phyloP scores from a whole-genome alignment of 2,797 vertebrate species.

The Enoplosus armatus region DNA sequence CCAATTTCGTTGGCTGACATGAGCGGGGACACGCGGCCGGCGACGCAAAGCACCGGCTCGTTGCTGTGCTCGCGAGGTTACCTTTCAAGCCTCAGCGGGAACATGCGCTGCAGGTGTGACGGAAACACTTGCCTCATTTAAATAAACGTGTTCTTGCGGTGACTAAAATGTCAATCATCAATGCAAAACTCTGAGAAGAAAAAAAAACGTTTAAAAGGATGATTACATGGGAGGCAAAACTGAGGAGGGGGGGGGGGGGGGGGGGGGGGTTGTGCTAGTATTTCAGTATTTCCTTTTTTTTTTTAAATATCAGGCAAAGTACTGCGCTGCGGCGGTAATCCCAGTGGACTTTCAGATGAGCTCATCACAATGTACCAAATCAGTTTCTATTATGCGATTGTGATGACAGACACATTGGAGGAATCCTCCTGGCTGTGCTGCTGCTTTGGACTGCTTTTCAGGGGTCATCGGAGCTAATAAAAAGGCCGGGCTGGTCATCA shows the following conservation, averaged over 20 bases:
- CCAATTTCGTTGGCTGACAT: background rate
- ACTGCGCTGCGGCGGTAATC: background rate
- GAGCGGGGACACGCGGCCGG: no score
- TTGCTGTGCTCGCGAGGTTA: background rate
- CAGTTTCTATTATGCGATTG: slow-evolving; percentile 24
- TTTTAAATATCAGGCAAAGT: background rate
- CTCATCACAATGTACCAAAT: slow-evolving; percentile 26
- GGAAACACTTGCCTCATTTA: background rate
- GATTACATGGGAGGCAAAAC: background rate
- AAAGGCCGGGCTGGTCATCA: slow-evolving; percentile 28
- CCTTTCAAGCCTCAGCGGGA: background rate
- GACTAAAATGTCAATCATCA: background rate
- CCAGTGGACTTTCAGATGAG: slow-evolving; percentile 21
- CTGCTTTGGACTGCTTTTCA: slow-evolving; percentile 26
- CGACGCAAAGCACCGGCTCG: background rate
- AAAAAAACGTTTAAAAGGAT: background rate
- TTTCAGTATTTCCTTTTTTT: background rate
- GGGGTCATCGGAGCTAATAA: slow-evolving; percentile 14
- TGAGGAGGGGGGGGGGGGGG: no score
- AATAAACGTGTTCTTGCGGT: background rate
- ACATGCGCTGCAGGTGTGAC: background rate
- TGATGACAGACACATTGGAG: slow-evolving; percentile 39
- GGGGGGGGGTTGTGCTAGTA: background rate
- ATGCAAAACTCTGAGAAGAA: background rate
- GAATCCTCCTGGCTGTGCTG: slow-evolving; percentile 22